Evolutionary conservation across 2,888 invertebrate genomes (phyloP), one percentile per base, ranked within the genome.

Genomic region (Eumacrocentrus americanus): DNA sequence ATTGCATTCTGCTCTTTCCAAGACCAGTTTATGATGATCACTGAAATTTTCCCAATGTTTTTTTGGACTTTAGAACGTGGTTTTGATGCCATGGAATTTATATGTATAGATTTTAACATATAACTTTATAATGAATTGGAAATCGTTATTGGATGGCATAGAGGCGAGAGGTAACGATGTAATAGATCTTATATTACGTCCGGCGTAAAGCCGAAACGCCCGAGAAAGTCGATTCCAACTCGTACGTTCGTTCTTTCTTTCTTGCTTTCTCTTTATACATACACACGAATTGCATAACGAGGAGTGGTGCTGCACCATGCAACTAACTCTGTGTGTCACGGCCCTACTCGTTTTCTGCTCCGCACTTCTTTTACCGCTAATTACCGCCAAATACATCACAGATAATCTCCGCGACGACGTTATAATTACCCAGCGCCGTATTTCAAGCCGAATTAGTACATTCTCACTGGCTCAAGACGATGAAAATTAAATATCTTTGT

Each of bases 241-340:
- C 42, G 48, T 16, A 25, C 48, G 5, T 23, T 9, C 16, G 25
- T 73, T 72, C 73, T 77, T 72, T 75, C 73, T 73, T 58, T 73
- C 71, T 73, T 75, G 75, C 76, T 77, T 76, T 77, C 74, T 77
- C 77, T 76, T 74, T 71, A 68, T 69, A 63, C 67, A 62, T 60
- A 57, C 61, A 35, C 34, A 64, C 34, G 25, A 25, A 35, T 78
- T 79, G 71, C 72, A 67, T 73, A 78, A 77, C 71, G 69, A 70
- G 70, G 69, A 74, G 72, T 70, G 72, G 73, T 71, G 73, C 70
- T 67, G 70, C 14, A 52, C 44, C 35, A 20, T 11, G 18, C 11
- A 40, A 51, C 18, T 42, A 16, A 29, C 54, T 66, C 64, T 66
- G 66, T 70, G 67, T 70, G 69, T 73, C 71, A 70, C 62, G 70